These are phyloP conservation scores for Hydrolagus affinis DNA, from an alignment of 2,113 vertebrate species.

Conservation along the genomic window DNA sequence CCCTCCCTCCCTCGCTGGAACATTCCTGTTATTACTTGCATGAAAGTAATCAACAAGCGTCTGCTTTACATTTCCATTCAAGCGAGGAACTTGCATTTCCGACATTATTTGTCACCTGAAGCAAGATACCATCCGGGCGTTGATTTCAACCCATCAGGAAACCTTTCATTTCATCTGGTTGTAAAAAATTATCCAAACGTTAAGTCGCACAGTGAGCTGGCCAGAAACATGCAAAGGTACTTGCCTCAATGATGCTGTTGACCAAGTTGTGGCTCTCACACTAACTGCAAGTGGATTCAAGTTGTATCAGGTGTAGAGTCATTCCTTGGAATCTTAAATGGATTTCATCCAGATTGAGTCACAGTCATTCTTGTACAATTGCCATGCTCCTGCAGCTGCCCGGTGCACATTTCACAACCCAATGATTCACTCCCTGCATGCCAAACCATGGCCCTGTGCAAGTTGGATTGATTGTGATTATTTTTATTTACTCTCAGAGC, in stretches of 20 bases:
- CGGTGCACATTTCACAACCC: background rate
- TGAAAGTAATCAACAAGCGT: background rate
- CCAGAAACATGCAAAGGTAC: background rate
- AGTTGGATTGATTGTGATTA: background rate
- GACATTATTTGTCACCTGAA: constrained; percentile 12
- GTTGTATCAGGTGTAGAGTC: background rate
- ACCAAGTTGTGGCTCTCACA: background rate
- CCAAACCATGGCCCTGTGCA: background rate
- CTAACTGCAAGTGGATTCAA: background rate
- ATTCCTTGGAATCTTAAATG: background rate
- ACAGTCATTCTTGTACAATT: background rate
- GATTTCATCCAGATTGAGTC: constrained; percentile 16
- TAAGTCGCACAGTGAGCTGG: background rate
- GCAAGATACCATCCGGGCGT: constrained; percentile 15
- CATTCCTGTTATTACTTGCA: constrained; percentile 21
- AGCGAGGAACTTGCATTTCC: constrained; percentile 1
- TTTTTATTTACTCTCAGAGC: background rate
- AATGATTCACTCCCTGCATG: no score
- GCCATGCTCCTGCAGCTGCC: constrained; percentile 7
- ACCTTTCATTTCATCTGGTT: background rate
- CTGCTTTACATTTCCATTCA: constrained; percentile 16
- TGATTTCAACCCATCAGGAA: background rate
- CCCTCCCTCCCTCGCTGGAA: background rate
- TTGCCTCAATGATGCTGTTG: no score
- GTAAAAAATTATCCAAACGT: no score